Base-by-base conservation (phyloP, 2,113 vertebrate genomes). In the Cinclus cinclus region DNA sequence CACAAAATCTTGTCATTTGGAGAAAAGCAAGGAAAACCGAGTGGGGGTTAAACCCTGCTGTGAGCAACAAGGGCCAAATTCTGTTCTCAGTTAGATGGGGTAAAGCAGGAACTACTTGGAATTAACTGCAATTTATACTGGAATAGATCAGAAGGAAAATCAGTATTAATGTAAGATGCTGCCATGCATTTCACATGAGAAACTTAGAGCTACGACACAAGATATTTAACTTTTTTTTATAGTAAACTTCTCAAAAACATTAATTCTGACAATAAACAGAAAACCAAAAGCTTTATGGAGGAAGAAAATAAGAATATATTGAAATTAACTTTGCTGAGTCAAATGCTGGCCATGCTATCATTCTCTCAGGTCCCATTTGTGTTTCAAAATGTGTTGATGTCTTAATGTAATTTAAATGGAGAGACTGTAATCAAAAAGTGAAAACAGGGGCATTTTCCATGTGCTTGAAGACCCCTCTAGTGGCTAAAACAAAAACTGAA, bases 381-480 rank as follows among this genome's bases (percentile, higher is more conserved):
- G 8, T 44, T 52, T 44, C 55, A 63, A 63, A 95, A 53, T 21
- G 3, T 18, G 69, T 6, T 14, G 17, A 46, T 35, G 12, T 11
- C 39, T 67, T 84, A 50, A 67, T 10, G 2, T 33, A 14, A 63
- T 19, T 20, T 25, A 69, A 87, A 60, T 2, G 6, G 25, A 73
- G 17, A 75, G 17, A 8, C 12, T 52, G 11, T 18, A 49, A 70
- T 12, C 30, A 49, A 31, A 62, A 93, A 70, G 25, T 1, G 18
- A 50, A 52, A 63, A 33, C 7, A 63, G 1, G 9, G 5, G 2
- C 5, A 25, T 55, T 63, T 84, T 88, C 41, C 6, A 1, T 37
- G 68, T 19, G 55, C 42, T 85, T 60, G 28, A 90, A 93, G 78
- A 47, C 58, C 90, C 94, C 92, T 96, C 96, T 97, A 92, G 95